Evolutionary conservation across 2,797 vertebrate species (phyloP).

Genomic region (Channallabes apus): DNA sequence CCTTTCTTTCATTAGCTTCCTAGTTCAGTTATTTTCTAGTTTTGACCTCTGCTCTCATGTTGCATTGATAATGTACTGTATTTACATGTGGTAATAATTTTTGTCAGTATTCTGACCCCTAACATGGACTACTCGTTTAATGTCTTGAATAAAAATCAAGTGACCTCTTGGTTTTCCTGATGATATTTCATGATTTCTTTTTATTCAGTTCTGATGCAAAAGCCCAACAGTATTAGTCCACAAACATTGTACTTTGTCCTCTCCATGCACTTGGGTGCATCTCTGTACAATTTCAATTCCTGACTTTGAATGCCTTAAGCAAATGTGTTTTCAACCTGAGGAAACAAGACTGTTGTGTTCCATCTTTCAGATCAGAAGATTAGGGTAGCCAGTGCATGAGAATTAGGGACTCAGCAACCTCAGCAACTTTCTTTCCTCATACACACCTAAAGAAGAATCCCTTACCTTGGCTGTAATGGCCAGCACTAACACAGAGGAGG

Average conservation of each 20-base stretch:
- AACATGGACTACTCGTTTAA: neutral
- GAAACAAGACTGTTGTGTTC: constrained; percentile 67
- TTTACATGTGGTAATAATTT: neutral
- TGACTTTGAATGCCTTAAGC: constrained; percentile 67
- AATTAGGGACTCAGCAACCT: constrained; percentile 68
- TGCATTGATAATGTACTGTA: neutral
- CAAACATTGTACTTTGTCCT: constrained; percentile 6
- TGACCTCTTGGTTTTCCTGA: neutral
- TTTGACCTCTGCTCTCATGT: neutral
- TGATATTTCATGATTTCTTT: neutral
- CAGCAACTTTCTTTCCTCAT: constrained; percentile 61
- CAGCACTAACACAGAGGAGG: constrained; percentile 7
- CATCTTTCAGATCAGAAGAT: constrained; percentile 71
- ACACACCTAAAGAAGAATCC: constrained; percentile 32
- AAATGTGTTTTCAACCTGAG: constrained; percentile 69
- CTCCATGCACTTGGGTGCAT: constrained; percentile 48
- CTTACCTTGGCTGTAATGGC: constrained; percentile 24
- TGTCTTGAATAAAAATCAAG: neutral
- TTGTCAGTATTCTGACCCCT: neutral
- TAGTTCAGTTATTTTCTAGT: neutral
- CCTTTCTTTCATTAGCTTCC: neutral
- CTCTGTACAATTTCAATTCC: constrained; percentile 60
- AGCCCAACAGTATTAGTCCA: neutral
- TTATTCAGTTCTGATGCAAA: neutral
- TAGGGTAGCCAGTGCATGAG: constrained; percentile 67